These are phyloP conservation scores for Sepiola atlantica DNA, from an alignment of 2,888 invertebrate genomes.

Conservation along the genomic window DNA sequence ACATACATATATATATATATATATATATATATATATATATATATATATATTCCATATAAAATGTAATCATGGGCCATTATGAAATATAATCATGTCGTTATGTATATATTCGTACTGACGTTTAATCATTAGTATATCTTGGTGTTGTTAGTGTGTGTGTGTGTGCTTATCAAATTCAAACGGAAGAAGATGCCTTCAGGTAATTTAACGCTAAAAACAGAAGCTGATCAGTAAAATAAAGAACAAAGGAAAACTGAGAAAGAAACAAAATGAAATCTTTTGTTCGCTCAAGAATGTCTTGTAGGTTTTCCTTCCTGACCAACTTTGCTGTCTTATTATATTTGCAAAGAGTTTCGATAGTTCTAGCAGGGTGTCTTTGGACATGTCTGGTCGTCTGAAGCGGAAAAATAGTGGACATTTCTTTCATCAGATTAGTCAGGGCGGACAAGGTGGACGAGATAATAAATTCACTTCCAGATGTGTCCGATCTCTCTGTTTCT, in stretches of 20 bases:
- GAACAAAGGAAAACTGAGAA: neutral
- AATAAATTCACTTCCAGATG: neutral
- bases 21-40: too few relatives aligned
- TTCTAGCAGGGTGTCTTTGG: neutral
- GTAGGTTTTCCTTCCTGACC: constrained; percentile 12
- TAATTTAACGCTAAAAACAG: neutral
- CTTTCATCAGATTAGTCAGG: neutral
- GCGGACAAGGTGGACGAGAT: neutral
- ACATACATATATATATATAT: too few relatives aligned
- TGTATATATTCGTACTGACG: too few relatives aligned
- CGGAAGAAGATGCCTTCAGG: too few relatives aligned
- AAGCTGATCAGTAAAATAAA: neutral
- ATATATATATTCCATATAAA: too few relatives aligned
- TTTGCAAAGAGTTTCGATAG: constrained; percentile 19
- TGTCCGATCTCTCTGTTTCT: neutral
- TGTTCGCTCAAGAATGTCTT: neutral
- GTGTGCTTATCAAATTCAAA: too few relatives aligned
- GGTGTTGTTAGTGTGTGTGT: too few relatives aligned
- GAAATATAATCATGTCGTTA: too few relatives aligned
- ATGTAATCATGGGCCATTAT: too few relatives aligned
- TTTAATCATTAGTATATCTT: too few relatives aligned
- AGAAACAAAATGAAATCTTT: neutral
- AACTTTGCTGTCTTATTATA: neutral
- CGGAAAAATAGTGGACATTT: constrained; percentile 19
- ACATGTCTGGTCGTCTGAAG: constrained; percentile 12